Evolutionary conservation across 1,140 invertebrate genomes (phyloP), one percentile per base, ranked within the genome.

Genomic region (Drosophila repletoides): DNA sequence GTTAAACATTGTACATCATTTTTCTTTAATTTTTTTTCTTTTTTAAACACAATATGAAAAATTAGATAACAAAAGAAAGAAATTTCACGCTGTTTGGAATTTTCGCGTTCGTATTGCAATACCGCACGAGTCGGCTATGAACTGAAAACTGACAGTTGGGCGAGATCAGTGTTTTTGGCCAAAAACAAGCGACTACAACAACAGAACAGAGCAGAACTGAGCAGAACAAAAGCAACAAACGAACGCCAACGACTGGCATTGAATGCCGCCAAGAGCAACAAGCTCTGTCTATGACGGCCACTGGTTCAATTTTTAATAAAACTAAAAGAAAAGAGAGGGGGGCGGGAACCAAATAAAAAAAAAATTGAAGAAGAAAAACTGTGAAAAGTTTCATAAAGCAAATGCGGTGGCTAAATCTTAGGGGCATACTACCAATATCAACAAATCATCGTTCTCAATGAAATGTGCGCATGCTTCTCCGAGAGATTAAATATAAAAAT

Each of bases 91-190:
- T 75, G 38, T 21, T 14, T n/a, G 7, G 26, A 48, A 52, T 45
- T 43, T 38, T 58, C 24, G 29, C 12, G 45, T 67, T 59, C 41
- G 63, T 49, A 60, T 60, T 60, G 51, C 45, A 58, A 71, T 66
- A 86, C 80, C 80, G 75, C 80, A 76, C 80, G 80, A 80, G 64
- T 86, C 80, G 80, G 60, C 80, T 63, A 51, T 87, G 58, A 80
- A 75, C 72, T 33, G 75, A 80, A 86, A 86, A 86, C 80, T 88
- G 86, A 88, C 86, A 88, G 73, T 88, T 88, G 65, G 74, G 76
- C 86, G 86, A 88, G 70, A 88, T 88, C 86, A 88, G 81, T n/a
- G n/a, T n/a, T 88, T 86, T 88, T 87, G 76, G 63, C 72, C 67
- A 86, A 86, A 84, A 65, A 72, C 67, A 58, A 67, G 58, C 79